phyloP scores from a whole-genome alignment of 2,113 vertebrate genomes.

The Numenius arquata region DNA sequence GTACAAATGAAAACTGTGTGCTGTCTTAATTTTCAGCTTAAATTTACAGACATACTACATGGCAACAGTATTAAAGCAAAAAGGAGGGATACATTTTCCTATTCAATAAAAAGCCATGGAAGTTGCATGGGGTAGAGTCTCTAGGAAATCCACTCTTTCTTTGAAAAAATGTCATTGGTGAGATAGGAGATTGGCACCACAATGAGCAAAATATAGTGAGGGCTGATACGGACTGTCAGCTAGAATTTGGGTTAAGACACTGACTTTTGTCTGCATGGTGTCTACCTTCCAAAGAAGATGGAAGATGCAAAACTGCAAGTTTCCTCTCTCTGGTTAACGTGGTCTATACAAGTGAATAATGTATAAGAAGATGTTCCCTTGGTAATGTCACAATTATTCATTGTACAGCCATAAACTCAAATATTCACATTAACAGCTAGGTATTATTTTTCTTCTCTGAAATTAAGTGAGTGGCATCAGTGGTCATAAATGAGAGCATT shows the following conservation, averaged over 20 bases:
- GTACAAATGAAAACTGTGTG: constrained; percentile 55
- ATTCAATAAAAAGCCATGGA: constrained; percentile 91
- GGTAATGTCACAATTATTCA: constrained; percentile 91
- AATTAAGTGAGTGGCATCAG: constrained; percentile 83
- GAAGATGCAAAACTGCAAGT: constrained; percentile 91
- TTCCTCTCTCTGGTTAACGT: constrained; percentile 84
- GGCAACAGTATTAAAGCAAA: constrained; percentile 81
- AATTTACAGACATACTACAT: constrained; percentile 73
- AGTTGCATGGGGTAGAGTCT: constrained; percentile 98
- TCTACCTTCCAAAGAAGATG: constrained; percentile 91
- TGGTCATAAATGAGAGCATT: constrained; percentile 84
- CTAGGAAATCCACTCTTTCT: constrained; percentile 99
- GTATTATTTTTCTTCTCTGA: constrained; percentile 81
- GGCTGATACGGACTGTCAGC: constrained; percentile 99
- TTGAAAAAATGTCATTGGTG: constrained; percentile 99
- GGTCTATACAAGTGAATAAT: constrained; percentile 87
- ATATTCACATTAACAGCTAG: constrained; percentile 81
- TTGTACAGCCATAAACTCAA: constrained; percentile 80
- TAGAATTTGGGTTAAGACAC: constrained; percentile 98
- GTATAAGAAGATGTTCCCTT: constrained; percentile 80
- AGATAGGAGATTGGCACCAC: constrained; percentile 99
- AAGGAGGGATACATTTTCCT: constrained; percentile 86
- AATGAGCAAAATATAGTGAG: constrained; percentile 97
- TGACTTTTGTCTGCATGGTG: constrained; percentile 97
- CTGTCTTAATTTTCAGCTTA: constrained; percentile 82